Base-by-base conservation (phyloP, 2,113 vertebrate species). In the Embiotoca jacksoni region DNA sequence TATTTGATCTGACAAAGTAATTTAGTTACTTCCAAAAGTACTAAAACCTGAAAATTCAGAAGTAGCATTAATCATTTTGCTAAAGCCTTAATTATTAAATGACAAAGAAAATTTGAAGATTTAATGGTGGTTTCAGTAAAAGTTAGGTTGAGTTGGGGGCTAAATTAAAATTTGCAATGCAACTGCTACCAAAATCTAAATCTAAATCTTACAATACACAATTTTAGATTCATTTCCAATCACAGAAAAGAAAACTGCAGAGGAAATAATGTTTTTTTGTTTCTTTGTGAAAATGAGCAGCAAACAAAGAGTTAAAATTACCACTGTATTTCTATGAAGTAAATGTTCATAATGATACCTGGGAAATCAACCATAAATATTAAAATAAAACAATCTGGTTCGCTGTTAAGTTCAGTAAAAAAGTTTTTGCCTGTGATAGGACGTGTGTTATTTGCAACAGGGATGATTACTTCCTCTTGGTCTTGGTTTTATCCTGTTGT, bases 401-500 rank as follows among this genome's bases (percentile, higher is more conserved):
- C 7, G n/a, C 15, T 9, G 23, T 33, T 3, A 16, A 14, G 63
- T 39, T 72, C 32, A 68, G 55, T 16, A 33, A 5, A 59, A n/a
- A 56, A 39, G 44, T 55, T 66, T 86, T 65, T 53, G 33, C 6
- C 13, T 23, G 11, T 44, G 46, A 35, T 72, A 10, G 13, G 52
- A 61, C 71, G 39, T 71, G 60, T 72, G 16, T 68, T 75, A 54
- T 75, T 82, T 85, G 69, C 47, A 72, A 63, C 10, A 30, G 55
- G 6, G 49, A 56, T 56, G 55, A 66, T 58, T 80, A 52, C 52
- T 69, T 72, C 41, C 60, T 65, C 14, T 76, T 23, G 23, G 78
- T 75, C 63, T 67, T 64, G 72, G 60, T 68, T 81, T 50, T 57
- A 52, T 72, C 76, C 36, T 76, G 70, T 74, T 59, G 72, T 84